phyloP scores from a whole-genome alignment of 2,113 vertebrate species.

The Gopherus evgoodei region DNA sequence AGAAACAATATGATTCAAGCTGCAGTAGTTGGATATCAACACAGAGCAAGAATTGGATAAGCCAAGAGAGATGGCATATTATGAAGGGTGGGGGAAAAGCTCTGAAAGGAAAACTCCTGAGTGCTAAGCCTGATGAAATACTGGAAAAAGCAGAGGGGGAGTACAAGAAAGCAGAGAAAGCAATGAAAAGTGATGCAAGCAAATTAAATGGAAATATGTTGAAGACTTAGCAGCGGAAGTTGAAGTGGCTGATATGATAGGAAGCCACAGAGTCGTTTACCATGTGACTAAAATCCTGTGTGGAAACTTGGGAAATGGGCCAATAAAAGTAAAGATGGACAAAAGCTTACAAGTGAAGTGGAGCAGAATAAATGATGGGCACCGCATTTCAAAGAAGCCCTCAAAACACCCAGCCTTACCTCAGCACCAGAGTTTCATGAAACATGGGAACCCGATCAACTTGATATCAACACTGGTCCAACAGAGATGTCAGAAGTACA shows the following conservation, averaged over 20 bases:
- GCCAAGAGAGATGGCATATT: not conserved
- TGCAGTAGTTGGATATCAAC: not conserved
- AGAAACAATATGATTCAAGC: not conserved
- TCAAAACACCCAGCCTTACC: not conserved
- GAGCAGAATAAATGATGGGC: not conserved
- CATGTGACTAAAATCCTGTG: not conserved
- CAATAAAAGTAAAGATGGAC: not conserved
- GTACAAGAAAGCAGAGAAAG: not conserved
- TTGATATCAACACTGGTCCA: no score
- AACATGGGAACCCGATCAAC: not conserved
- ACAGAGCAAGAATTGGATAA: not conserved
- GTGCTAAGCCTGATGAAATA: not conserved
- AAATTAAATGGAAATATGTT: not conserved
- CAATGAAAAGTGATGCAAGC: not conserved
- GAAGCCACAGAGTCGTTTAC: not conserved
- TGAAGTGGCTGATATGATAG: not conserved
- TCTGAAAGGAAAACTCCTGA: not conserved
- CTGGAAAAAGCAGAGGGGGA: not conserved
- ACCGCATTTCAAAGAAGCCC: not conserved
- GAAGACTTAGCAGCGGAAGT: not conserved
- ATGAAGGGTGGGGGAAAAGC: accelerated
- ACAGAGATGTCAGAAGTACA: not conserved
- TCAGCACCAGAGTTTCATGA: not conserved
- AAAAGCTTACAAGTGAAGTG: not conserved
- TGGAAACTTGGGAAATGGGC: not conserved